Conservation (phyloP, 2,888 invertebrate genomes). For the Patella depressa region DNA sequence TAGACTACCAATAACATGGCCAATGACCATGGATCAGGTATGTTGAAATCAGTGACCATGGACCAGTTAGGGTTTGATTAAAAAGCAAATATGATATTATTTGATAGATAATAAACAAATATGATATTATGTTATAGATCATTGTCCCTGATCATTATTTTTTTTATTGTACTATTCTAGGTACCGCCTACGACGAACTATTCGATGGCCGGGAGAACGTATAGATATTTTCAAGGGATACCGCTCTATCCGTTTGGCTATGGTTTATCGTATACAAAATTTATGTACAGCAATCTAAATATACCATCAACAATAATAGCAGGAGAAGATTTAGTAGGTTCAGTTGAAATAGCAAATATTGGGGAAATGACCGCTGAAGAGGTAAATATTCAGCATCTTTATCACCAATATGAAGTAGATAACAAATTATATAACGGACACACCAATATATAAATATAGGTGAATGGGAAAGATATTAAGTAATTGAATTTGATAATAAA, state of each 20-base stretch:
- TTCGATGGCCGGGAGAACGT: conserved; percentile 17
- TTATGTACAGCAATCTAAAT: not conserved
- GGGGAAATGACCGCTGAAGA: not conserved
- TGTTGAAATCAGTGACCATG: too few species aligned
- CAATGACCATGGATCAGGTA: conserved; percentile 38
- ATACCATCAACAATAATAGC: not conserved
- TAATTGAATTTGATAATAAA: too few species aligned
- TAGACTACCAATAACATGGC: conserved; percentile 58
- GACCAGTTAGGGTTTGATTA: too few species aligned
- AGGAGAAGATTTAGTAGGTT: not conserved
- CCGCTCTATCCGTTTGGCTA: conserved; percentile 6
- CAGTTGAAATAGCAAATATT: not conserved
- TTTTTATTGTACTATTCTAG: not conserved
- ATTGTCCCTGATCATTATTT: too few species aligned
- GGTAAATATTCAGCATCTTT: not conserved
- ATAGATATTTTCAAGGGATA: conserved; percentile 9
- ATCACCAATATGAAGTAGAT: too few species aligned
- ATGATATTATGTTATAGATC: too few species aligned
- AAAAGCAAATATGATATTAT: too few species aligned
- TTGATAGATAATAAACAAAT: too few species aligned
- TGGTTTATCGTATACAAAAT: conserved; percentile 7
- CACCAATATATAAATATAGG: too few species aligned
- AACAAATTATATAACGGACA: too few species aligned
- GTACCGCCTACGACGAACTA: conserved; percentile 18
- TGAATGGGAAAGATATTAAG: too few species aligned